Evolutionary conservation across 2,888 invertebrate genomes (phyloP).

Genomic region (Rhogogaster chlorosoma): DNA sequence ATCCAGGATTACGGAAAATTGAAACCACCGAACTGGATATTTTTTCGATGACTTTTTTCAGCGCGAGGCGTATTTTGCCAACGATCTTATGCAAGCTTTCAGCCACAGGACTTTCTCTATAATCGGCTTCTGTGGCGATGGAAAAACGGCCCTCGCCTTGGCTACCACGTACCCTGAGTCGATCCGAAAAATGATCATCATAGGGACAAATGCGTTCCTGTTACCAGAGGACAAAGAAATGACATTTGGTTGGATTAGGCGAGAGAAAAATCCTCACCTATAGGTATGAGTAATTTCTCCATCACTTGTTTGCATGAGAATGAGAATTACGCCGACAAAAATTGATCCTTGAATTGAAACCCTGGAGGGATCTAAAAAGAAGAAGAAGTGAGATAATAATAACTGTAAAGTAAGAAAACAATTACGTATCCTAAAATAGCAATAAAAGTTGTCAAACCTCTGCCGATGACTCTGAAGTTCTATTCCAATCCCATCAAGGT

Average conservation of each 20-base stretch:
- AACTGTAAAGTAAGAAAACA: neutral
- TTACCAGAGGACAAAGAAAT: constrained; percentile 84
- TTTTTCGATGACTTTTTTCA: constrained; percentile 84
- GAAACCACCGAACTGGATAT: constrained; percentile 85
- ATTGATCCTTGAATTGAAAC: too few relatives aligned
- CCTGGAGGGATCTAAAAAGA: too few relatives aligned
- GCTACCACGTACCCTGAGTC: constrained; percentile 84
- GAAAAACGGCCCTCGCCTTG: constrained; percentile 85
- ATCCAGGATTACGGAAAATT: constrained; percentile 91
- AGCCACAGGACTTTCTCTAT: constrained; percentile 84
- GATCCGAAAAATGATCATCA: constrained; percentile 86
- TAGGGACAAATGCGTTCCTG: constrained; percentile 88
- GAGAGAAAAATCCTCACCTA: too few relatives aligned
- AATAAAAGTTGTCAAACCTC: neutral
- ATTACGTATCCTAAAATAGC: neutral
- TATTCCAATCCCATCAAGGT: neutral
- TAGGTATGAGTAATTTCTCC: too few relatives aligned
- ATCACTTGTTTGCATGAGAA: too few relatives aligned
- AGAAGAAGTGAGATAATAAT: too few relatives aligned
- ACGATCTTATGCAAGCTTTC: constrained; percentile 84
- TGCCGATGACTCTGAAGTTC: neutral
- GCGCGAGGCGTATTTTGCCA: constrained; percentile 85
- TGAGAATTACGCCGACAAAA: too few relatives aligned
- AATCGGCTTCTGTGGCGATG: constrained; percentile 93
- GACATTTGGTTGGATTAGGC: too few relatives aligned